These are phyloP conservation scores for Gryon sp. DNA, from an alignment of 1,140 invertebrate species.

Conservation along the genomic window DNA sequence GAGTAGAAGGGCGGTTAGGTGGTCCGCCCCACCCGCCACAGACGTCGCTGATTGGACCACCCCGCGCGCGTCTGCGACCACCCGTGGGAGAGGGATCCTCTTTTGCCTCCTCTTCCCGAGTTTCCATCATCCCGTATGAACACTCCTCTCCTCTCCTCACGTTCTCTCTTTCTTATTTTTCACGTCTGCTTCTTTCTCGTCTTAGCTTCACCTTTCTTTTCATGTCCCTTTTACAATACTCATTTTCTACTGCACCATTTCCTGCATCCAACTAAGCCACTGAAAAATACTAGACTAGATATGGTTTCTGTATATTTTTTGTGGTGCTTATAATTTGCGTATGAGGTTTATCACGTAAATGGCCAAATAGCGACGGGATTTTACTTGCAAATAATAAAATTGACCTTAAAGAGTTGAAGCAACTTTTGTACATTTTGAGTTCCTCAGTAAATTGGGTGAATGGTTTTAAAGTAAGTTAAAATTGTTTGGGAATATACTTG, in stretches of 20 bases:
- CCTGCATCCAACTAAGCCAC: conserved; percentile 3
- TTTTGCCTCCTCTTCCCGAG: conserved; percentile 56
- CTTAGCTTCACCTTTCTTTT: conserved; percentile 44
- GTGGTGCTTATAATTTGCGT: background rate
- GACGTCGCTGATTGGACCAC: conserved; percentile 78
- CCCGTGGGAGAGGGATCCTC: conserved; percentile 33
- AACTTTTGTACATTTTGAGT: too few relatives aligned
- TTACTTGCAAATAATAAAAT: too few relatives aligned
- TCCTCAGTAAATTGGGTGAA: too few relatives aligned
- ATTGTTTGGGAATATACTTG: too few relatives aligned
- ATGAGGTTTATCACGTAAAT: too few relatives aligned
- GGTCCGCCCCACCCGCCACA: conserved; percentile 73
- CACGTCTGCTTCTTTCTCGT: conserved; percentile 62
- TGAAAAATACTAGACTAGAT: background rate
- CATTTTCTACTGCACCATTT: conserved; percentile 42
- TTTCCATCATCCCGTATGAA: conserved; percentile 56
- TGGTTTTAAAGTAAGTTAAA: too few relatives aligned
- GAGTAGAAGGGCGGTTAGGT: conserved; percentile 62
- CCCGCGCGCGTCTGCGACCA: conserved; percentile 63
- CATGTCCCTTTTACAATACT: conserved; percentile 52
- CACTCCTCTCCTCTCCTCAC: conserved; percentile 55
- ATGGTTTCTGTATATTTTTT: background rate
- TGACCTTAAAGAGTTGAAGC: too few relatives aligned
- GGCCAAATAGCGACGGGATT: too few relatives aligned
- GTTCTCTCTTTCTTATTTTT: conserved; percentile 51